These are phyloP conservation scores for Nothocercus nigrocapillus DNA, from an alignment of 2,113 vertebrate genomes.

Conservation along the genomic window DNA sequence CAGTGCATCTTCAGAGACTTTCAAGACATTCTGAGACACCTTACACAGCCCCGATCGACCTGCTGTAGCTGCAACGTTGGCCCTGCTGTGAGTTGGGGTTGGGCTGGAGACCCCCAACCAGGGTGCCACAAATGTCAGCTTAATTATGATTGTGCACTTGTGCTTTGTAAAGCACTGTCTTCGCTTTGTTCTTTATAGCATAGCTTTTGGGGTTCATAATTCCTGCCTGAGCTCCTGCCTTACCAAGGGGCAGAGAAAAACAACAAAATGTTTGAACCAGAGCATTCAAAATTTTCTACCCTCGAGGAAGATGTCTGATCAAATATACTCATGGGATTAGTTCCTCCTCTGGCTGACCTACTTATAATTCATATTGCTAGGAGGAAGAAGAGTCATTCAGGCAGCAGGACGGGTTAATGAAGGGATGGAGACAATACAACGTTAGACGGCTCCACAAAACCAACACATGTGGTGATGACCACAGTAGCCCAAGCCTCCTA, in stretches of 20 bases:
- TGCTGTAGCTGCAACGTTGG: background rate
- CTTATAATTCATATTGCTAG: background rate
- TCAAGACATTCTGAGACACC: background rate
- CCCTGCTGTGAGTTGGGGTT: background rate
- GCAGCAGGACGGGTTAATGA: background rate
- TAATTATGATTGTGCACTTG: too few species aligned
- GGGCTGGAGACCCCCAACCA: background rate
- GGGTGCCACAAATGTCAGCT: background rate
- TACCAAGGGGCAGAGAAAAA: too few species aligned
- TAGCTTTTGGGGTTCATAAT: background rate
- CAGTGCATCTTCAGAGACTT: background rate
- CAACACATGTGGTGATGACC: background rate
- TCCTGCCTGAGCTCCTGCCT: background rate
- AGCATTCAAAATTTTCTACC: background rate
- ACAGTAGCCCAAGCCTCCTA: background rate
- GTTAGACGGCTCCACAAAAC: fast-evolving
- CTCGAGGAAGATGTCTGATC: background rate
- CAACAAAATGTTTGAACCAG: background rate
- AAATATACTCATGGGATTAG: background rate
- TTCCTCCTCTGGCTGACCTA: background rate
- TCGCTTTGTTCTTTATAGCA: background rate
- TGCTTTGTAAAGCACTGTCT: too few species aligned
- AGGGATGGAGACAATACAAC: fast-evolving
- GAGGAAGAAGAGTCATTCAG: background rate
- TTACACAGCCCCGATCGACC: fast-evolving